Base-by-base conservation (phyloP, 2,797 vertebrate genomes). In the Yasuhikotakia modesta region DNA sequence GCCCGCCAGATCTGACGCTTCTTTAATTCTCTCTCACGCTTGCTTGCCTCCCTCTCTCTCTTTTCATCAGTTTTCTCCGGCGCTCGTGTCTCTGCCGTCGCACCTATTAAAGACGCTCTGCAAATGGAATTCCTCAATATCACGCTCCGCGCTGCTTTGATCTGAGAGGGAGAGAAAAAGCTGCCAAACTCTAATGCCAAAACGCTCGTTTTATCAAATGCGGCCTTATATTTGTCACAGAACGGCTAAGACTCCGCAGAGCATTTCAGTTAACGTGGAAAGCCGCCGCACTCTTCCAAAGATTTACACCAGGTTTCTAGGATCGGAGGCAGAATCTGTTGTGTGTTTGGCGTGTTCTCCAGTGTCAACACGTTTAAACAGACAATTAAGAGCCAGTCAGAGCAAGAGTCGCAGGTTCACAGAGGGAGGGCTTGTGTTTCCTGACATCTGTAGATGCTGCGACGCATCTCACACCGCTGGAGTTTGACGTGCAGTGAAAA, bases 111-210 rank as follows among this genome's bases (percentile, higher is more conserved):
- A 85, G 82, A 80, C 57, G 67, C 74, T 69, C 66, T 2, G 69
- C 79, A 83, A 83, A 83, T 81, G 81, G 81, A 83, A 85, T 81
- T 83, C 81, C 81, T 69, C 79, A 79, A 72, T 72, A 72, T 79
- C 67, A 53, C 67, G 61, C 81, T 65, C 61, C 50, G 64, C 70
- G 32, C 70, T 48, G 68, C 79, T 83, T 83, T 81, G 79, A 85
- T 79, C 76, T 79, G 67, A 50, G 35, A n/a, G 35, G 11, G 67
- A 24, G 17, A 5, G 32, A 30, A 77, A 48, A 76, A 77, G 43
- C 73, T 50, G 32, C 61, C 68, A 70, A 71, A 76, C 27, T 61
- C 60, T 17, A 21, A n/a, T n/a, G n/a, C n/a, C n/a, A n/a, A n/a
- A n/a, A n/a, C 67, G 79, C 68, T 43, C 61, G 27, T 72, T 60